Evolutionary conservation across 2,797 vertebrate species (phyloP).

Genomic region (Aselliscus stoliczkanus): DNA sequence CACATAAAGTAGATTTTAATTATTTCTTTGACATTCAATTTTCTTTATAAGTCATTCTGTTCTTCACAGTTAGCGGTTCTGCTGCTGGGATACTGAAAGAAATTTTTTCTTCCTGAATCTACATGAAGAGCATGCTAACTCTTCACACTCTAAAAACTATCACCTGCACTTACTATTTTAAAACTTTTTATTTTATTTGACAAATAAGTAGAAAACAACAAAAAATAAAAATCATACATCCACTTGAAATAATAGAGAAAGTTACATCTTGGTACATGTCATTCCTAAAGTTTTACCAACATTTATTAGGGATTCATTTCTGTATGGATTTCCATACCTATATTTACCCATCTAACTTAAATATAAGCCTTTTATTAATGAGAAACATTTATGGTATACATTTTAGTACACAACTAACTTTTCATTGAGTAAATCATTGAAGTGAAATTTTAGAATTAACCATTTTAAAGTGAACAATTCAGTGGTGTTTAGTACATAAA

Average conservation of each 20-base stretch:
- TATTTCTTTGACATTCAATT: slow-evolving; percentile 82
- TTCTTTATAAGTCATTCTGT: slow-evolving; percentile 85
- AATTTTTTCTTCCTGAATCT: slow-evolving; percentile 67
- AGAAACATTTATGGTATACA: neutral
- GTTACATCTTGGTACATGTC: neutral
- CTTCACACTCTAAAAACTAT: slow-evolving; percentile 60
- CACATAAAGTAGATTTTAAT: slow-evolving; percentile 83
- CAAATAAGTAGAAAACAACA: neutral
- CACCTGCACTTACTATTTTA: slow-evolving; percentile 7
- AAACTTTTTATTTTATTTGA: neutral
- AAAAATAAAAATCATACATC: neutral
- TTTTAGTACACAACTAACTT: neutral
- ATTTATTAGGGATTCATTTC: neutral
- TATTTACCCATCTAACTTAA: neutral
- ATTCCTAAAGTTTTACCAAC: neutral
- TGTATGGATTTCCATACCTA: neutral
- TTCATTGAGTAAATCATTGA: neutral
- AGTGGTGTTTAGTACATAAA: neutral
- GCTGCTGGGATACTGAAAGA: slow-evolving; percentile 73
- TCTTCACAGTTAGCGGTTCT: slow-evolving; percentile 81
- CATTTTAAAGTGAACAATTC: neutral
- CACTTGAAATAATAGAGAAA: neutral
- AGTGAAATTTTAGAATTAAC: neutral
- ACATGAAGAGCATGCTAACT: slow-evolving; percentile 75
- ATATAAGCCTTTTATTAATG: slow-evolving; percentile 2